Evolutionary conservation across 2,797 vertebrate genomes (phyloP).

Genomic region (Micrastur ruficollis): DNA sequence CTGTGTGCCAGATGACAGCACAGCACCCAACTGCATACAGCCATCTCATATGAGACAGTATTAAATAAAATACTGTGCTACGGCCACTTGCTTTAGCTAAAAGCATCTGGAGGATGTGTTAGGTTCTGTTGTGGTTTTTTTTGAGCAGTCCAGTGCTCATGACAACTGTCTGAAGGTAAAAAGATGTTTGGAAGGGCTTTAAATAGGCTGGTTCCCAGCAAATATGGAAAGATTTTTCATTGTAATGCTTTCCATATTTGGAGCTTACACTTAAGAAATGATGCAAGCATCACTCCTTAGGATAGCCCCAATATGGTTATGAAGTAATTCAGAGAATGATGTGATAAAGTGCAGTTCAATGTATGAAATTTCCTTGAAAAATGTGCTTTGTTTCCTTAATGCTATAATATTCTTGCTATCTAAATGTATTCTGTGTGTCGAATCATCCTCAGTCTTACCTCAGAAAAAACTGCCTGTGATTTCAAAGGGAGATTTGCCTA

Average conservation of each 20-base stretch:
- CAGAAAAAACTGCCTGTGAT: background rate
- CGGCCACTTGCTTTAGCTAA: background rate
- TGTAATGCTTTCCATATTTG: background rate
- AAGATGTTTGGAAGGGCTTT: background rate
- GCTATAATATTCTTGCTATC: background rate
- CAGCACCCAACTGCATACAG: background rate
- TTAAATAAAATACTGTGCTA: background rate
- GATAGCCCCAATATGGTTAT: background rate
- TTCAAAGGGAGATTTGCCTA: conserved; percentile 60
- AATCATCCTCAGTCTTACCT: background rate
- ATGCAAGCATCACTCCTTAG: background rate
- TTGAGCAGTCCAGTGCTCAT: background rate
- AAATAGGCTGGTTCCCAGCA: background rate
- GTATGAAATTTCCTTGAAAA: background rate
- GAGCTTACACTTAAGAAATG: background rate
- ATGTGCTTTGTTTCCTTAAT: background rate
- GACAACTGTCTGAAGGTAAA: background rate
- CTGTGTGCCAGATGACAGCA: conserved; percentile 14
- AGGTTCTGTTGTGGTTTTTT: background rate
- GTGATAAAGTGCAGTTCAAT: background rate
- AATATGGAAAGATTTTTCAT: background rate
- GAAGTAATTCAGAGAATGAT: background rate
- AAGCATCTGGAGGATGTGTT: background rate
- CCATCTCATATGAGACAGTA: background rate
- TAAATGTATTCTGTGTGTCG: background rate